phyloP scores from a whole-genome alignment of 2,113 vertebrate species.

The Gambusia affinis region DNA sequence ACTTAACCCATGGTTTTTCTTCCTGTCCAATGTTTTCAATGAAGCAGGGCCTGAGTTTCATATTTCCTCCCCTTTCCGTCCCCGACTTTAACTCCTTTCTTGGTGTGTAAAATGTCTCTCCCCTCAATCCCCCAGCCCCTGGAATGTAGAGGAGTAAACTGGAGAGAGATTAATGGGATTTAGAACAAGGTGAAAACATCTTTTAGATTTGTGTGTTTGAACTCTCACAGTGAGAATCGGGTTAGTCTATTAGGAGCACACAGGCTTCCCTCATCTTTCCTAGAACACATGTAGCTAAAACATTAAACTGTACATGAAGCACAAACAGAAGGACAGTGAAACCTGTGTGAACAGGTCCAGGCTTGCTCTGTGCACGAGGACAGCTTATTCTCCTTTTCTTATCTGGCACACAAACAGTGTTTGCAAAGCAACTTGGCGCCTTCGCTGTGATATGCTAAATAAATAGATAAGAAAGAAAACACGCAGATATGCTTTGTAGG shows the following conservation, averaged over 20 bases:
- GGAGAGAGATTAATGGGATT: constrained; percentile 27
- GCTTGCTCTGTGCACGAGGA: constrained; percentile 46
- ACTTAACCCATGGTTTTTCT: constrained; percentile 4
- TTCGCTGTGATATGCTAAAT: constrained; percentile 62
- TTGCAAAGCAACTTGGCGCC: constrained; percentile 66
- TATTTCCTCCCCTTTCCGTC: constrained; percentile 15
- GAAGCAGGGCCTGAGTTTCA: constrained; percentile 26
- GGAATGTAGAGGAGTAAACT: constrained; percentile 56
- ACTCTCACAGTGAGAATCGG: constrained; percentile 1
- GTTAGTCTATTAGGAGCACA: not conserved
- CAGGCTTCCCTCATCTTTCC: constrained; percentile 10
- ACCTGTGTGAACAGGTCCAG: constrained; percentile 54
- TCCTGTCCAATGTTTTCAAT: constrained; percentile 19
- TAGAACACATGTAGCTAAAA: constrained; percentile 35
- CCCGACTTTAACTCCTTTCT: constrained; percentile 11
- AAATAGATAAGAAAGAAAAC: constrained; percentile 66
- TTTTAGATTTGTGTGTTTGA: constrained; percentile 32
- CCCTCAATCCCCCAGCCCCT: constrained; percentile 38
- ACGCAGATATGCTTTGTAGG: constrained; percentile 42
- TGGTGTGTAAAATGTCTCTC: constrained; percentile 29
- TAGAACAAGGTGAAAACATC: constrained; percentile 12
- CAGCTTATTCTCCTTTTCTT: constrained; percentile 51
- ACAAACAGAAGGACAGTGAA: constrained; percentile 14
- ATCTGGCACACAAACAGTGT: constrained; percentile 64
- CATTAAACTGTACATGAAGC: constrained; percentile 26